Conservation (phyloP, 2,888 invertebrate species). For the Fragum fragum region DNA sequence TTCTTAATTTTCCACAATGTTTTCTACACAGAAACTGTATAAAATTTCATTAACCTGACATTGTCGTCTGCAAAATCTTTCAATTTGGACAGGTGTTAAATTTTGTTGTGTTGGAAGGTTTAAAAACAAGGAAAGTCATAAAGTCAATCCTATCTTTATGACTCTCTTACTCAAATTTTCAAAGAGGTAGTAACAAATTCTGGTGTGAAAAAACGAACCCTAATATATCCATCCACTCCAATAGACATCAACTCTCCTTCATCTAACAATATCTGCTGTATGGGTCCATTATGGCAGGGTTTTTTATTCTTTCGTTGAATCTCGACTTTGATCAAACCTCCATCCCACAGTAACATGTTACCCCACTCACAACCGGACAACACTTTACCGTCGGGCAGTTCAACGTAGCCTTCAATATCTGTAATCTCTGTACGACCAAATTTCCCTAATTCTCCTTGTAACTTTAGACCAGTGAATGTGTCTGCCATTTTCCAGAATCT, state of each 20-base stretch:
- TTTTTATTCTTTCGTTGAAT: constrained; percentile 88
- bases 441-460: constrained; percentile 95
- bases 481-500: constrained; percentile 97
- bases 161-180: too few species aligned
- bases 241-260: constrained; percentile 89
- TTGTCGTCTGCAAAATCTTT: too few species aligned
- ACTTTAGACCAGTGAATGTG: constrained; percentile 96
- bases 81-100: too few species aligned
- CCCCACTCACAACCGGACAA: constrained; percentile 97
- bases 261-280: constrained; percentile 90
- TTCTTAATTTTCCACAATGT: too few species aligned
- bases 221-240: constrained; percentile 87
- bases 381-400: constrained; percentile 96
- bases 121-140: too few species aligned
- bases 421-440: constrained; percentile 97
- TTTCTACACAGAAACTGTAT: too few species aligned
- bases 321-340: constrained; percentile 93
- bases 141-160: too few species aligned
- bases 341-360: constrained; percentile 96
- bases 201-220: constrained; percentile 78
- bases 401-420: constrained; percentile 94
- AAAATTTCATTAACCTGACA: too few species aligned
- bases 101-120: too few species aligned
- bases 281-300: constrained; percentile 92
- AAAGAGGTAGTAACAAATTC: too few species aligned